Percentiles rank a stretch among this genome's conserved stretches.
These are phyloP conservation scores for Sinocyclocheilus anshuiensis DNA, from an alignment of 2,113 vertebrate genomes.

Conservation along the genomic window DNA sequence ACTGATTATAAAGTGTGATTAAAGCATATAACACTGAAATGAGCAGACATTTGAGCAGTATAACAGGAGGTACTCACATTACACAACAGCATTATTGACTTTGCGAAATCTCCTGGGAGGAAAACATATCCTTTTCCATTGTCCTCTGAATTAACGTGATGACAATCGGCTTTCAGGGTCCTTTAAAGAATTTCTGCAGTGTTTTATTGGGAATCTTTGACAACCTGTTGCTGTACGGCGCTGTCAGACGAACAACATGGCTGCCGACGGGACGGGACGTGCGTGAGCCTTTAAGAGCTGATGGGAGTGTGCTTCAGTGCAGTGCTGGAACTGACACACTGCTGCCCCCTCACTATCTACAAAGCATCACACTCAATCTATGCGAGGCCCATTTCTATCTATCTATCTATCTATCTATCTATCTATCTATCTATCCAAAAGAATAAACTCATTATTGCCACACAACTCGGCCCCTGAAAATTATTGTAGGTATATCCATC, in stretches of 20 bases:
- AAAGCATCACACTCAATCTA: background rate
- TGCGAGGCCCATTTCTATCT: background rate
- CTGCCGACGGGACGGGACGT: conserved; percentile 36
- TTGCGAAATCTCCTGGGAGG: background rate
- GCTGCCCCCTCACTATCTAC: background rate
- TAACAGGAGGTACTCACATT: conserved; percentile 48
- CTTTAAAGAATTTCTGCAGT: background rate
- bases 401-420: background rate
- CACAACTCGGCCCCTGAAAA: too few relatives aligned
- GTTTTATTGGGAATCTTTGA: conserved; percentile 24
- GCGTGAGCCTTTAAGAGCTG: conserved; percentile 20
- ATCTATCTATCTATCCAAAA: background rate
- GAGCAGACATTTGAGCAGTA: conserved; percentile 6
- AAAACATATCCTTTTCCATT: conserved; percentile 12
- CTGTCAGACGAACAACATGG: conserved; percentile 58
- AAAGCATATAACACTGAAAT: conserved; percentile 12
- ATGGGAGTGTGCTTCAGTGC: background rate
- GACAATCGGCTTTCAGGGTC: background rate
- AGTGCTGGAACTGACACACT: background rate
- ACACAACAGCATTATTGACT: conserved; percentile 23
- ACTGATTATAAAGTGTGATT: background rate
- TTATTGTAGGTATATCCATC: too few relatives aligned
- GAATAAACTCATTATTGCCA: too few relatives aligned
- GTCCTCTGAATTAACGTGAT: background rate
- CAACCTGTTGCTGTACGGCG: conserved; percentile 52